A percentile compares a stretch with the other conserved stretches of the same genome.
phyloP scores from a whole-genome alignment of 2,113 vertebrate species.

The Brachyhypopomus gauderio region DNA sequence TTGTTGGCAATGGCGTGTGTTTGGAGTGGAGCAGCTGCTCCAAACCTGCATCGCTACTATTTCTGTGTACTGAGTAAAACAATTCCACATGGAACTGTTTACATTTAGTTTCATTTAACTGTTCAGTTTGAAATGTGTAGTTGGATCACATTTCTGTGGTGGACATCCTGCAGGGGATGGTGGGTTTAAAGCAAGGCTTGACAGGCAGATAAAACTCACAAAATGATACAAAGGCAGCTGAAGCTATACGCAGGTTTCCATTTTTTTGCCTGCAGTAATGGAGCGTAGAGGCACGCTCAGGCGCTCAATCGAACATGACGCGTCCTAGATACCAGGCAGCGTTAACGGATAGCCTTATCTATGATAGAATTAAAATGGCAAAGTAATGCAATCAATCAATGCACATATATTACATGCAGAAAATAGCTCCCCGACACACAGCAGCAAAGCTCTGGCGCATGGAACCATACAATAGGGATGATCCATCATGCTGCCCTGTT shows the following conservation, averaged over 20 bases:
- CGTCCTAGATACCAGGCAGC: neutral
- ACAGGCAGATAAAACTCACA: no score
- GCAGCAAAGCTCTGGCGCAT: neutral
- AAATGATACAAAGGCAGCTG: no score
- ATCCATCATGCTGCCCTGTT: slow-evolving; percentile 19
- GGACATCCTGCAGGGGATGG: no score
- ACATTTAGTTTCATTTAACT: no score
- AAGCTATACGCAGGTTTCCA: no score
- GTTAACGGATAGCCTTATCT: neutral
- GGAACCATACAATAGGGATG: neutral
- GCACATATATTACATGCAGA: neutral
- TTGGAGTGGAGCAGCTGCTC: neutral
- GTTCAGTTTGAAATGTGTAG: no score
- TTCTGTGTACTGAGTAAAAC: neutral
- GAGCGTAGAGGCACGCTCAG: neutral
- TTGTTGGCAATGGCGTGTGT: slow-evolving; percentile 9
- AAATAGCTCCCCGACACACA: neutral
- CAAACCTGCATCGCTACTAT: neutral
- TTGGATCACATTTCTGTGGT: no score
- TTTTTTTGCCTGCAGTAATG: no score
- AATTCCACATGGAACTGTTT: no score
- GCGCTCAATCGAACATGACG: neutral
- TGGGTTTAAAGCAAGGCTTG: no score
- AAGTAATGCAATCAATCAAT: neutral
- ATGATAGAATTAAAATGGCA: neutral